Base-by-base conservation (phyloP, 2,113 vertebrate species). In the Reinhardtius hippoglossoides region DNA sequence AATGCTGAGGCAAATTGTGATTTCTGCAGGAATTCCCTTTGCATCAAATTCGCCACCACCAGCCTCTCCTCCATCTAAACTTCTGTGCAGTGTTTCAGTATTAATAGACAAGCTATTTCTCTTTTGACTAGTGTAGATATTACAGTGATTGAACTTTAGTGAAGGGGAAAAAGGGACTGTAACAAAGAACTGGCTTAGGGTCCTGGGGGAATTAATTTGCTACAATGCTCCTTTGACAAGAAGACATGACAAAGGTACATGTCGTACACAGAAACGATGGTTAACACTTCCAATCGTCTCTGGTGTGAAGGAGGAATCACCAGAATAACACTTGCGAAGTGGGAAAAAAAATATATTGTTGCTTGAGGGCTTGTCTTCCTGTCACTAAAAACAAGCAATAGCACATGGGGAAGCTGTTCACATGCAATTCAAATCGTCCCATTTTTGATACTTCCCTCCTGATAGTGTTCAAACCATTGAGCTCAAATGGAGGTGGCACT, bases 171-270 rank as follows among this genome's bases (percentile, higher is more conserved):
- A 73, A 75, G 81, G 42, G 46, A 82, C 65, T 67, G 60, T 75
- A 71, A 71, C 20, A 8, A 67, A 84, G 71, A 84, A 59, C 68
- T 77, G 66, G 54, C 78, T 85, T 55, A 23, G 60, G 56, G 60
- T 88, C 87, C 85, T 16, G 13, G 69, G 80, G 77, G 89, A 86
- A 91, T 89, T 87, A 75, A 90, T 92, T 92, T 90, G 76, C 75
- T 31, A 48, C 80, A 70, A 71, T 48, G 55, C 57, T 78, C 52
- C 24, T 9, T 58, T 81, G 80, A 83, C 82, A 81, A 72, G 74
- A 68, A 61, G 74, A 87, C 80, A 75, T 78, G 83, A 83, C 83
- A 86, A 71, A 80, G 63, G 57, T 70, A 77, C 65, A 46, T 78
- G 78, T 71, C 72, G 75, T 50, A 85, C 69, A 81, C 65, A 70